These are phyloP conservation scores for Pardosa pseudoannulata DNA, from an alignment of 2,888 invertebrate species.

Conservation along the genomic window DNA sequence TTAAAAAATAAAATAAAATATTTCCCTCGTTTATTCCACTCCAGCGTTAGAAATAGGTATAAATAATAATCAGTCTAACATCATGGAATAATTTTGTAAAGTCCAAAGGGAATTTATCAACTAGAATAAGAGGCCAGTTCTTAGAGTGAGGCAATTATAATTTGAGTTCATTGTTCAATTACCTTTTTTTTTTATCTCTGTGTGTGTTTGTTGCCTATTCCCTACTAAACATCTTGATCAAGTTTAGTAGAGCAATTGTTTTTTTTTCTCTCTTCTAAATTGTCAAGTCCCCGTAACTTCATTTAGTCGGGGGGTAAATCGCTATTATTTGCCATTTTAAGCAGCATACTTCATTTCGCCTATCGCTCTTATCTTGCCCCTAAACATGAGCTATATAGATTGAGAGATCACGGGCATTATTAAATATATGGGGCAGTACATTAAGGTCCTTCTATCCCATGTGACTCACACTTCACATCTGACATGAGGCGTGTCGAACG, in stretches of 20 bases:
- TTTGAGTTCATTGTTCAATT: not conserved
- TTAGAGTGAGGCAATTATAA: not conserved
- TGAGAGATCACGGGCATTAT: not conserved
- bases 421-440: not conserved
- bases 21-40: too few relatives aligned
- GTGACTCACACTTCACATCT: slow-evolving; percentile 5
- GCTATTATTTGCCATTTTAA: not conserved
- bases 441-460: not conserved
- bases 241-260: not conserved
- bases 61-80: too few relatives aligned
- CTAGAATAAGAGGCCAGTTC: too few relatives aligned
- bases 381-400: not conserved
- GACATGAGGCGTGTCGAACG: slow-evolving; percentile 12
- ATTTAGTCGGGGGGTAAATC: not conserved
- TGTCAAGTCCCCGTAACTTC: not conserved
- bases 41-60: too few relatives aligned
- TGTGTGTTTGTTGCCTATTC: too few relatives aligned
- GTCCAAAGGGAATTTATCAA: too few relatives aligned
- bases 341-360: not conserved
- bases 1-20: too few relatives aligned
- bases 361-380: not conserved
- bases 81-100: too few relatives aligned
- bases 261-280: not conserved
- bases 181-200: too few relatives aligned
- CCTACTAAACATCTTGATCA: not conserved